Base-by-base conservation (phyloP, 1,140 invertebrate species). In the Panagrolaimus sp. region DNA sequence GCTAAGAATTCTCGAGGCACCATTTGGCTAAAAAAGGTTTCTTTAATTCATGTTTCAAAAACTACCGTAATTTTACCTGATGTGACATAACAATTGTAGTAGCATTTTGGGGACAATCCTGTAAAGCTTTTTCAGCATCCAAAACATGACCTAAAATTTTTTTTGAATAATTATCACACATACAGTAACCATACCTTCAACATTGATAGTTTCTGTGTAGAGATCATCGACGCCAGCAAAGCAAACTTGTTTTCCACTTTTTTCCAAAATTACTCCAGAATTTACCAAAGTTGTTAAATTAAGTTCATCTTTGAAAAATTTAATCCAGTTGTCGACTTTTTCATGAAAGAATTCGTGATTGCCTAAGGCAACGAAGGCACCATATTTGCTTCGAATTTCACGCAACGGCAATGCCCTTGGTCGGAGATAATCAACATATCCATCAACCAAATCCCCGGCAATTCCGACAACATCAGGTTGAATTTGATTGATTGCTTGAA, bases 191-290 rank as follows among this genome's bases (percentile, higher is more conserved):
- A 38, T 38, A 38, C 32, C 32, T 62, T 55, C 21, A 38, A 77
- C 43, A 47, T 72, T 26, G 3, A 77, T 43, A 15, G 14, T 63
- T 17, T 68, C 64, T 21, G 75, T 68, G 24, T 70, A 47, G 15
- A 78, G 14, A 52, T 77, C 75, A 45, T 77, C 75, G 0, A 77
- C 73, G 0, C 75, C 75, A 21, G 74, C 76, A 8, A 77, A n/a
- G 65, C 75, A 77, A 0, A 77, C 4, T 9, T 14, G 9, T 14
- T n/a, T 43, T 32, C 62, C 38, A 26, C 32, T 38, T n/a, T 21
- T 38, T n/a, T 43, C n/a, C 0, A 78, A 47, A 1, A 69, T 47
- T 64, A 62, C 15, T 5, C 58, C 24, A 24, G 63, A 45, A 58
- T 77, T 77, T 17, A 48, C 65, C 38, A 77, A 66, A 62, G 76